Evolutionary conservation across 2,888 invertebrate species (phyloP), one percentile per base, ranked within the genome.

Genomic region (Ypsolopha scabrella): DNA sequence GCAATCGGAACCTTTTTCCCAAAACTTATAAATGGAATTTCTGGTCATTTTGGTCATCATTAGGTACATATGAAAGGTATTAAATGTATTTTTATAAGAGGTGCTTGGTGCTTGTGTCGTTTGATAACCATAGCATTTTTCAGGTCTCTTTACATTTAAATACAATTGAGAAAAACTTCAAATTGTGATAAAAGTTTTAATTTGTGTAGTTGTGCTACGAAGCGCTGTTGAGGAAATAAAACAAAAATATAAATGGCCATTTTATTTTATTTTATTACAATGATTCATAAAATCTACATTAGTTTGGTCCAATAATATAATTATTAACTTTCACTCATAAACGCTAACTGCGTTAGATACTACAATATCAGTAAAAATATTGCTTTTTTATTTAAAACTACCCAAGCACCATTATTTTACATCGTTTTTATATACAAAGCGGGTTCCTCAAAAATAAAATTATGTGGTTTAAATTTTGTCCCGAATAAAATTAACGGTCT

Each of bases 401-500:
- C 55, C 72, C 81, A 82, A 59, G 67, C 82, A 85, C 83, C 85
- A 57, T 46, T 47, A 43, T 51, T 46, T 52, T 43, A 63, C 65
- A 65, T 55, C 65, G 60, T 61, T 61, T 58, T 54, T 63, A 63
- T 59, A 63, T 61, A 61, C 59, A 55, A 64, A 54, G 65, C 58
- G 77, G 74, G 61, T 61, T 60, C 9, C 36, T 37, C 59, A 55
- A 59, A 60, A 58, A 70, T 67, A 62, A 68, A 64, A 70, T 65
- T 68, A 65, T 57, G 63, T 35, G 11, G 7, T 13, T 10, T 58
- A 67, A 77, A 83, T 82, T 82, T 77, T 83, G 85, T 67, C 73
- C 81, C 83, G 56, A 83, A 86, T 83, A 85, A 86, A 51, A 82
- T 70, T 60, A 62, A 53, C 46, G 55, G 70, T 86, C 85, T 85